Base-by-base conservation (phyloP, 2,888 invertebrate genomes). In the Gerris lacustris region DNA sequence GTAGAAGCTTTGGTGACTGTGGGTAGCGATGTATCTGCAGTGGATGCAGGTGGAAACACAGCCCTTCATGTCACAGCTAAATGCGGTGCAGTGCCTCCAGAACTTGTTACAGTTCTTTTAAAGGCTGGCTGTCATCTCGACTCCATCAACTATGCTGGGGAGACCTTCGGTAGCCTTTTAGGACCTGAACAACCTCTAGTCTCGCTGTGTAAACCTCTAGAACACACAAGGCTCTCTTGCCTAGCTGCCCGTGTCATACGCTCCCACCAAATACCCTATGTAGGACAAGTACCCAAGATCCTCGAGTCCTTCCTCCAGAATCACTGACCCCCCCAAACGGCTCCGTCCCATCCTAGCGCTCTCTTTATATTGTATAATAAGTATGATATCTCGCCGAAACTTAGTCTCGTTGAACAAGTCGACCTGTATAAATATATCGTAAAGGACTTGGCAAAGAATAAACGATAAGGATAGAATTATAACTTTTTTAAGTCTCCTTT, bases 61-160 rank as follows among this genome's bases (percentile, higher is more conserved):
- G 90, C 95, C 11, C 84, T 96, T 68, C 96, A 96, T 80, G 83
- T 94, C 73, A 89, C 90, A 0, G 92, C 91, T 73, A 77, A 77
- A 66, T 89, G 89, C 0, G 89, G 89, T 77, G 31, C 31, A 31
- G 31, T 31, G 31, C 87, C 89, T 0, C 82, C 86, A 5, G 86
- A 86, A 66, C 85, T 94, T 64, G 87, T 92, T 0, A 84, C 86
- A 76, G 85, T 86, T 7, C 82, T 97, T 6, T 84, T 96, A 0
- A 82, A 87, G 6, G 85, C 87, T 78, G 96, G 95, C 72, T 93
- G 93, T 0, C 94, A 94, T 82, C 83, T 93, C 73, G 94, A 94
- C 82, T 86, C 88, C 67, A 87, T 90, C 76, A 91, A 94, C 83
- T 83, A 86, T 79, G 84, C 86, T 75, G 89, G 90, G 47, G 87